Percentiles rank a stretch among this genome's conserved stretches.
Conservation (phyloP, 30 jellyfish, hydroid and myxozoan genomes). For the Mastigias papua region DNA sequence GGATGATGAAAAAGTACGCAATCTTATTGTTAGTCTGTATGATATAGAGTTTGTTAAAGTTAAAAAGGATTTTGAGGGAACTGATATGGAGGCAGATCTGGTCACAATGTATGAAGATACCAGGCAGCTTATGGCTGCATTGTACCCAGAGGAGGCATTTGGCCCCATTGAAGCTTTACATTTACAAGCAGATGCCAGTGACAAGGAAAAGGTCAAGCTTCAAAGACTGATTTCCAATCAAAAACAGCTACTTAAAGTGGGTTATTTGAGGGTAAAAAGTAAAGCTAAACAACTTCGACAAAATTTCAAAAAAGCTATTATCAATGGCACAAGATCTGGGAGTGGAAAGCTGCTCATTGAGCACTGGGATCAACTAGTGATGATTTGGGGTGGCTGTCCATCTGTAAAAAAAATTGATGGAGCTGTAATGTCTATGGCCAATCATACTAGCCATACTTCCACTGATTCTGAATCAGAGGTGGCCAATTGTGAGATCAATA, state of each 20-base stretch:
- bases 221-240: not conserved
- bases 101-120: conserved; percentile 18
- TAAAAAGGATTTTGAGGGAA: no score
- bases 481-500: no score
- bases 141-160: conserved; percentile 15
- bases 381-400: no score
- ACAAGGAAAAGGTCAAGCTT: not conserved
- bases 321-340: no score
- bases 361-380: no score
- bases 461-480: no score
- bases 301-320: not conserved
- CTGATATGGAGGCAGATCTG: conserved; percentile 28
- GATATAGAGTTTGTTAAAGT: not conserved
- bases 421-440: no score
- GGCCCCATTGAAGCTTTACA: not conserved
- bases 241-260: not conserved
- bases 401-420: no score
- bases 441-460: no score
- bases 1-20: conserved; percentile 16
- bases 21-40: not conserved
- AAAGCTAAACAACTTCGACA: not conserved
- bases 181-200: not conserved
- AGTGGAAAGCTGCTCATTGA: no score
- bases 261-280: not conserved
- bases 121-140: conserved; percentile 7